Evolutionary conservation across 1,140 invertebrate genomes (phyloP), one percentile per base, ranked within the genome.

Genomic region (Venustaconcha ellipsiformis): DNA sequence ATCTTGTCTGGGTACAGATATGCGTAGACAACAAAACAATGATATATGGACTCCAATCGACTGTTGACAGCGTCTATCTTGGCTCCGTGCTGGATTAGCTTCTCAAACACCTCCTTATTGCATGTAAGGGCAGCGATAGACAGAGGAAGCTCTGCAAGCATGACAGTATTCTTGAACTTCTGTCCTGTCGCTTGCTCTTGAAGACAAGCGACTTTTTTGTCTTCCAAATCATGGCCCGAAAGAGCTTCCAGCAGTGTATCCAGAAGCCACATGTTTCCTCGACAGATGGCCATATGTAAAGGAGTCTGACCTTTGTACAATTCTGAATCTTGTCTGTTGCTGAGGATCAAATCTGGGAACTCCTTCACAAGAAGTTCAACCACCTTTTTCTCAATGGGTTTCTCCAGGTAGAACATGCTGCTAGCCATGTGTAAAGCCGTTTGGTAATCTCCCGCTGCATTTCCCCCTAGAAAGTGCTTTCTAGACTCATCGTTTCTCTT

Each of bases 81-180:
- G 17, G 82, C 78, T 0, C 81, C 84, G 48, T 76, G 58, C 8
- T 72, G 23, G n/a, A 85, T 37, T 12, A 85, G 59, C 14, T 79
- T 17, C 57, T 80, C 72, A 58, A 82, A 78, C 57, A 82, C 81
- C 1, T 72, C 74, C 67, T 71, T 76, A 57, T 82, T 75, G 37
- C 80, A 80, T 26, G 79, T 83, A 37, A 83, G 68, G 26, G 82
- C 80, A 26, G 84, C 82, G 14, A 85, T 82, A 26, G 74, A 72
- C 17, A 85, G 66, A 3, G 84, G 82, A 15, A 85, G 75, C 67
- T 83, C 79, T n/a, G 80, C 84, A 80, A 85, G 81, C 84, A 85
- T 83, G 2, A 82, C 82, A 4, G 84, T 85, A 60, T 82, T 81
- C 1, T 56, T 72, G 67, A 85, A 85, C 12, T 79, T 76, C 1